A percentile compares a stretch with the other conserved stretches of the same genome.
These are phyloP conservation scores for Canis aureus DNA, from an alignment of 2,113 vertebrate species.

Conservation along the genomic window DNA sequence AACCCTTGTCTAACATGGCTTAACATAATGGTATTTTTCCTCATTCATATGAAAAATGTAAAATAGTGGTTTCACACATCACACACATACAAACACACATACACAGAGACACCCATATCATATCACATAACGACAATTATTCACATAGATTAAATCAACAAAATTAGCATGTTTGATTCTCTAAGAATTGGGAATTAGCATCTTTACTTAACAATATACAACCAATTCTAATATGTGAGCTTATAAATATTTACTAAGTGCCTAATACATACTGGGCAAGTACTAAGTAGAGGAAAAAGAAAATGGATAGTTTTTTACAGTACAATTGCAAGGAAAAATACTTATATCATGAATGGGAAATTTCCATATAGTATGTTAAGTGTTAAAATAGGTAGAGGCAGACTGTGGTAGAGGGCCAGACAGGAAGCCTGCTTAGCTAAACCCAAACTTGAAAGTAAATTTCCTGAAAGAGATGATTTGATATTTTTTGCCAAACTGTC, in stretches of 20 bases:
- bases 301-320: neutral
- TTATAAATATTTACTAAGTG: neutral
- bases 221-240: neutral
- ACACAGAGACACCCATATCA: neutral
- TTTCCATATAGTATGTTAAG: neutral
- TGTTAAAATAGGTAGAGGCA: neutral
- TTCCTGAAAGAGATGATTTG: neutral
- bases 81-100: neutral
- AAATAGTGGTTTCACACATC: neutral
- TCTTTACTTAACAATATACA: conserved; percentile 10
- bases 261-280: neutral
- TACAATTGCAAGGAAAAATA: neutral
- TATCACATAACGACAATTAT: neutral
- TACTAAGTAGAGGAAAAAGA: neutral
- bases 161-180: conserved; percentile 1
- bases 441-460: neutral
- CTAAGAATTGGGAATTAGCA: neutral
- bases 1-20: conserved; percentile 49
- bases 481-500: neutral
- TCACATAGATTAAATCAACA: neutral
- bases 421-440: neutral
- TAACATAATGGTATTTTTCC: neutral
- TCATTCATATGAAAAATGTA: neutral
- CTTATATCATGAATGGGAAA: neutral
- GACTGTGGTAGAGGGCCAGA: neutral